Evolutionary conservation across 2,113 vertebrate species (phyloP), one percentile per base, ranked within the genome.

Genomic region (Indicator maculatus): DNA sequence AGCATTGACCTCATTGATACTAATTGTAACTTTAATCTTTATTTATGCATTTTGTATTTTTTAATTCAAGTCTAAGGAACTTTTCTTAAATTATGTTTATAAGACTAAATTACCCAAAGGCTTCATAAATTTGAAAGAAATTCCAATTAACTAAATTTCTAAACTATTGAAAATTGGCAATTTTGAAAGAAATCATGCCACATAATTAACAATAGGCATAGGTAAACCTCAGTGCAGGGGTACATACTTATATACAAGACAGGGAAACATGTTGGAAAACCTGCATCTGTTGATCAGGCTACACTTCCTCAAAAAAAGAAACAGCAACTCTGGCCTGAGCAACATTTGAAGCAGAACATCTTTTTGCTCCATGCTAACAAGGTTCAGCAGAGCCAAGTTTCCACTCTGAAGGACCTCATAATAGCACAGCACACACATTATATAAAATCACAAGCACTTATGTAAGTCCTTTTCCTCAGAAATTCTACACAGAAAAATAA

Each of bases 351-450:
- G 70, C 10, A 75, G 39, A 78, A 81, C 5, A 84, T 38, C 61
- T 41, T 78, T 81, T 56, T 16, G 5, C 21, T 77, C 38, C 70
- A 0, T 36, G 45, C 28, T 82, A 60, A 63, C 5, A 59, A 27
- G 11, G 63, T 39, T 89, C 33, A 58, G 44, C 39, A 89, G 66
- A 85, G 66, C 39, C 82, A 87, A 78, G 75, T 39, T 69, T 65
- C 53, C 28, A 27, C 81, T 66, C 70, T 24, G 31, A 87, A 72
- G 30, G 66, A 83, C 17, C 81, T 88, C 71, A 45, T 56, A 87
- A 59, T 8, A 55, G 27, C 0, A 0, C 33, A 88, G 44, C 19
- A 69, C 7, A 1, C 5, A 1, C 1, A 0, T 79, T 83, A 81
- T 10, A 19, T 71, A 92, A 95, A 5, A 9, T 21, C 64, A 63